Base-by-base conservation (phyloP, 2,888 invertebrate species). In the Cosmia pyralina region DNA sequence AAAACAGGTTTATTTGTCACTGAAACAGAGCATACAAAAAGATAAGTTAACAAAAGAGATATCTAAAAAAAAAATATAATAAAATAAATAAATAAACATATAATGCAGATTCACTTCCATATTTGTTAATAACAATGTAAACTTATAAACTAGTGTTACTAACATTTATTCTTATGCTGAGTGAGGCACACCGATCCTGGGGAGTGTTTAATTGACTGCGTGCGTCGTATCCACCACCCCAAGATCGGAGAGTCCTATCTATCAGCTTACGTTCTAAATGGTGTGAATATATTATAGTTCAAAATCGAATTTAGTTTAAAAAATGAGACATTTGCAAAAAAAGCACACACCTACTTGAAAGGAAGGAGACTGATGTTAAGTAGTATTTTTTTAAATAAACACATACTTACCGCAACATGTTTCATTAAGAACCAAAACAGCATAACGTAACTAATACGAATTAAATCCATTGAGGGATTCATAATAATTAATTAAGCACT, bases 381-480 rank as follows among this genome's bases (percentile, higher is more conserved):
- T 52, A n/a, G 1, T 64, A n/a, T 55, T 34, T n/a, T 1, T 15
- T n/a, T 34, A 4, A 38, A n/a, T 17, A n/a, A 2, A 28, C 28
- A 28, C 28, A 28, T 58, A 84, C 88, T 87, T 77, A 90, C 89
- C 57, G 83, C 71, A 64, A 81, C 69, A 55, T 85, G 59, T 75
- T 76, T 75, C 34, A 74, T 69, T 46, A 86, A 52, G 69, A 79
- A 79, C 53, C 72, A 83, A 72, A 80, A 58, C 19, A 83, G 6
- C 44, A 83, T 48, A 46, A 74, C 69, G 44, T 82, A 82, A 13
- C 58, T 58, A 22, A 76, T 28, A 28, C 71, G 82, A 17, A 77
- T 68, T 1, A 82, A 55, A 8, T 84, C 68, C 52, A 58, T 65
- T 50, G 69, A 73, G 8, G 65, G 4, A 50, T 81, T 80, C 81